Conservation (phyloP, 2,113 vertebrate species). For the Lagopus muta region DNA sequence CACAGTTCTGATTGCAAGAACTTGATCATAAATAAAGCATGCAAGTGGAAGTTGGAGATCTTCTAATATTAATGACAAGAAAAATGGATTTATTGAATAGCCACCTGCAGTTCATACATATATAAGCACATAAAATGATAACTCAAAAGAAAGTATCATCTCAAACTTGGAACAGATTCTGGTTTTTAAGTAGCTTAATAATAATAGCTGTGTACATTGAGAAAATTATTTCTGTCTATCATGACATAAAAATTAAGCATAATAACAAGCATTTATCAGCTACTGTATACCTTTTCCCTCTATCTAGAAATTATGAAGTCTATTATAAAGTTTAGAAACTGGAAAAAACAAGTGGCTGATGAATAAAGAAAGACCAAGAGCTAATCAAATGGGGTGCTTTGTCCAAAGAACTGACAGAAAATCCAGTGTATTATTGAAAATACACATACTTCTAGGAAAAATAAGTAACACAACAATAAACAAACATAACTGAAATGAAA, state of each 20-base stretch:
- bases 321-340: neutral
- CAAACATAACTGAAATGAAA: constrained; percentile 55
- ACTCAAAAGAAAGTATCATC: neutral
- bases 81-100: constrained; percentile 68
- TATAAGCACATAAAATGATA: constrained; percentile 44
- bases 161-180: constrained; percentile 6
- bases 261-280: constrained; percentile 3
- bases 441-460: constrained; percentile 52
- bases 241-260: neutral
- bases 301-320: neutral
- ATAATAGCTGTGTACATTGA: constrained; percentile 9
- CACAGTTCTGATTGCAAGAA: constrained; percentile 69
- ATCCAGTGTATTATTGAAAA: constrained; percentile 65
- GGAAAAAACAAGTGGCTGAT: neutral
- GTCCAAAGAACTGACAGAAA: constrained; percentile 60
- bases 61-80: constrained; percentile 67
- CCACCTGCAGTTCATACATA: constrained; percentile 54
- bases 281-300: neutral
- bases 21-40: constrained; percentile 68
- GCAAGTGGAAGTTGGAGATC: constrained; percentile 55
- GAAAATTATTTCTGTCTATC: constrained; percentile 26
- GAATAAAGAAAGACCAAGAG: constrained; percentile 31
- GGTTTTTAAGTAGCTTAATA: neutral
- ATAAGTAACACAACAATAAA: constrained; percentile 64
- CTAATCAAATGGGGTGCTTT: constrained; percentile 27